Conservation (phyloP, 2,888 invertebrate genomes). For the Parochlus steinenii region DNA sequence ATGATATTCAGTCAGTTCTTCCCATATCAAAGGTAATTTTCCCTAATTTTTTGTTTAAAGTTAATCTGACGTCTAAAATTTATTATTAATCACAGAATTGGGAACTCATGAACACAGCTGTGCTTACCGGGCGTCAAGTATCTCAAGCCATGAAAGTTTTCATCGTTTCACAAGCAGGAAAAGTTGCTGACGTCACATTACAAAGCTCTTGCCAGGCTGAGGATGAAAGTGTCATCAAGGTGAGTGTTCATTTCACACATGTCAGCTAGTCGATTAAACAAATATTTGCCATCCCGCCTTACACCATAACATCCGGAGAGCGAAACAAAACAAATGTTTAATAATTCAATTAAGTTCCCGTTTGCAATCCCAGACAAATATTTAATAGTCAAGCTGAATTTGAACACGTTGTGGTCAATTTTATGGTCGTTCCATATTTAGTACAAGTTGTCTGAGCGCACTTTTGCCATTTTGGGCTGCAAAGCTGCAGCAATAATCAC, state of each 20-base stretch:
- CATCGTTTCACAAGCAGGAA: constrained; percentile 85
- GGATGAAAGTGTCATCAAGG: constrained; percentile 92
- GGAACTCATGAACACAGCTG: constrained; percentile 91
- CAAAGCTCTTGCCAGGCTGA: constrained; percentile 90
- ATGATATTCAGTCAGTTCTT: constrained; percentile 82
- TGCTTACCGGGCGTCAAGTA: constrained; percentile 83
- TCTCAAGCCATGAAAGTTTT: constrained; percentile 91
- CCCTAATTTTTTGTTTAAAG: constrained; percentile 4
- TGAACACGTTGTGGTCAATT: not conserved
- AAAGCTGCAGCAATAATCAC: no score
- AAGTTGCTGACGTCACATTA: constrained; percentile 86
- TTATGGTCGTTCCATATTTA: no score
- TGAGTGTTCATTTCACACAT: constrained; percentile 26
- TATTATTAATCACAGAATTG: constrained; percentile 54
- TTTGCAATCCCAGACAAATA: not conserved
- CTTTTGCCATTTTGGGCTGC: no score
- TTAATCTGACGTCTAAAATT: constrained; percentile 4
- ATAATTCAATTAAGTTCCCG: no score
- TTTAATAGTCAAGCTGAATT: constrained; percentile 1
- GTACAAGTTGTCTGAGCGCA: no score
- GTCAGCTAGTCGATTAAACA: not conserved
- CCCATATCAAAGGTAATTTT: constrained; percentile 74
- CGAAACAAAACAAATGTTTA: no score
- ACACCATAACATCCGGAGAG: no score
- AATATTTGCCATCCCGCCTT: not conserved